Evolutionary conservation across 2,888 invertebrate species (phyloP).

Genomic region (Ethmia dodecea): DNA sequence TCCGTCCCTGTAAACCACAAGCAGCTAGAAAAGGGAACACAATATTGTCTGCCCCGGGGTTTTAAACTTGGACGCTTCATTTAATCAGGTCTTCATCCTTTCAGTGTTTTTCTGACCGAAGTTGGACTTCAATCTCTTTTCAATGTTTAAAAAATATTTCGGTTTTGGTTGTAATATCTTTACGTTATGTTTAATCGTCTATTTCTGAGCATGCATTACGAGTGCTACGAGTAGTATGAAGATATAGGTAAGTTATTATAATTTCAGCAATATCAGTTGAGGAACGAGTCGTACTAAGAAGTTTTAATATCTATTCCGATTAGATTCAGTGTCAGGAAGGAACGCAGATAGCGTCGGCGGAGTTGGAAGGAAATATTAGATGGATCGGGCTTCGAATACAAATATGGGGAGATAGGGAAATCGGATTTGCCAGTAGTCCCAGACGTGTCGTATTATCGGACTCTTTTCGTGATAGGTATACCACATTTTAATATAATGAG

Average conservation of each 20-base stretch:
- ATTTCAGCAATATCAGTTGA: slow-evolving; percentile 40
- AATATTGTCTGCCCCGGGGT: slow-evolving; percentile 40
- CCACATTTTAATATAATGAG: slow-evolving; percentile 48
- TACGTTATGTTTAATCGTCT: too few relatives aligned
- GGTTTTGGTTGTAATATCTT: too few relatives aligned
- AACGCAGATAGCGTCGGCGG: slow-evolving; percentile 69
- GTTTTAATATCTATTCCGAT: slow-evolving; percentile 79
- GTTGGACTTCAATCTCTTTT: too few relatives aligned
- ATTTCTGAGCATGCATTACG: too few relatives aligned
- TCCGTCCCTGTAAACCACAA: slow-evolving; percentile 37
- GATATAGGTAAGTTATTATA: slow-evolving; percentile 20
- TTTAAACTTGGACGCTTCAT: slow-evolving; percentile 49
- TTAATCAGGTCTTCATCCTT: slow-evolving; percentile 50
- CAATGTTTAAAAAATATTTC: too few relatives aligned
- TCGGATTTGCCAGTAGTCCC: slow-evolving; percentile 69
- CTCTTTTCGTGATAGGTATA: slow-evolving; percentile 62
- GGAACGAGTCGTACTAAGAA: slow-evolving; percentile 58
- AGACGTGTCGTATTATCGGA: slow-evolving; percentile 71
- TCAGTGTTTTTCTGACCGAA: slow-evolving; percentile 48
- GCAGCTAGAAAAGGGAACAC: slow-evolving; percentile 27
- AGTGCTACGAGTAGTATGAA: too few relatives aligned
- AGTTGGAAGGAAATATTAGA: slow-evolving; percentile 75
- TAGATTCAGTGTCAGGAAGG: slow-evolving; percentile 77
- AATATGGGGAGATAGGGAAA: slow-evolving; percentile 75
- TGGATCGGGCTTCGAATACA: slow-evolving; percentile 74